A percentile compares a stretch with the other conserved stretches of the same genome.
These are phyloP conservation scores for Hassar affinis DNA, from an alignment of 2,113 vertebrate genomes.

Conservation along the genomic window DNA sequence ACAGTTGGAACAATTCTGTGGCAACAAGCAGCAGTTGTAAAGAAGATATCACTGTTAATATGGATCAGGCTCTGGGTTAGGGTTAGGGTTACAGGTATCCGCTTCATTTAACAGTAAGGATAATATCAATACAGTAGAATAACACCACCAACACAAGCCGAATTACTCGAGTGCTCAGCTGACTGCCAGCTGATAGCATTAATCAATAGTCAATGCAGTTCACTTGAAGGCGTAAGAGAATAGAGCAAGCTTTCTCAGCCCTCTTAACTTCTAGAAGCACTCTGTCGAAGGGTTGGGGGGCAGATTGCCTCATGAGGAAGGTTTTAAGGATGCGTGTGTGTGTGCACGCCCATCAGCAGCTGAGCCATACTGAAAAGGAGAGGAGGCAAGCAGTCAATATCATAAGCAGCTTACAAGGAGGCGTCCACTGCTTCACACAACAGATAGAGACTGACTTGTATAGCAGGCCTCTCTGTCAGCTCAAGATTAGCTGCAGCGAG, in stretches of 20 bases:
- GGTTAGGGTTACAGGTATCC: slow-evolving; percentile 33
- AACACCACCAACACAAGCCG: slow-evolving; percentile 6
- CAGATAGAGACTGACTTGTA: slow-evolving; percentile 56
- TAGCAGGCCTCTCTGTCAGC: slow-evolving; percentile 57
- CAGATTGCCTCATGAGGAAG: slow-evolving; percentile 52
- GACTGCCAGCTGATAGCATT: slow-evolving; percentile 45
- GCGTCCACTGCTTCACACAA: slow-evolving; percentile 54
- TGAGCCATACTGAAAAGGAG: slow-evolving; percentile 51
- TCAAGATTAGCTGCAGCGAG: slow-evolving; percentile 57
- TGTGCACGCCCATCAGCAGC: slow-evolving; percentile 44
- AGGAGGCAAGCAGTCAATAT: slow-evolving; percentile 58
- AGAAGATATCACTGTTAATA: slow-evolving; percentile 35
- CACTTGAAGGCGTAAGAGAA: slow-evolving; percentile 25
- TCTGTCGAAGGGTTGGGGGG: slow-evolving; percentile 22
- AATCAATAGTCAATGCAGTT: slow-evolving; percentile 48
- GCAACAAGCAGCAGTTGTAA: slow-evolving; percentile 29
- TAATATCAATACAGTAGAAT: slow-evolving; percentile 33
- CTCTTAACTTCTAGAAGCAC: slow-evolving; percentile 39
- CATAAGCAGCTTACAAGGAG: slow-evolving; percentile 58
- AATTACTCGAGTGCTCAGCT: slow-evolving; percentile 35
- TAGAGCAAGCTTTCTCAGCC: slow-evolving; percentile 34
- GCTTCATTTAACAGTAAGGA: slow-evolving; percentile 29
- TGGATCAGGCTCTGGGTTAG: slow-evolving; percentile 25
- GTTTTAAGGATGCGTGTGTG: slow-evolving; percentile 31
- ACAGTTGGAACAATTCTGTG: slow-evolving; percentile 40